Conservation (phyloP, 2,113 vertebrate genomes). For the Aramus guarauna region DNA sequence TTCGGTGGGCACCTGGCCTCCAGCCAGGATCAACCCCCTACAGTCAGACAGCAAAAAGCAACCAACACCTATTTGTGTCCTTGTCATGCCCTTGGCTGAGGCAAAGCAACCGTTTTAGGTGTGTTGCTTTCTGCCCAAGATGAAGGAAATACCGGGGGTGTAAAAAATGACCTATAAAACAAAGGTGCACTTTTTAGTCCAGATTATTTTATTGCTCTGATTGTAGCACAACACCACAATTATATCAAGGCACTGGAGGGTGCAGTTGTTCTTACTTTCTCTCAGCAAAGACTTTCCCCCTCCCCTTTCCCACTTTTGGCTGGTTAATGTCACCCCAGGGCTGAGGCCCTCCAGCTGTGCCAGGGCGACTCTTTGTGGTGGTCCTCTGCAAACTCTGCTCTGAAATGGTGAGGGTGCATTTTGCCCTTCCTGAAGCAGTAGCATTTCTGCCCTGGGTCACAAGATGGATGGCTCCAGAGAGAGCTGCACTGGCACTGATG, state of each 20-base stretch:
- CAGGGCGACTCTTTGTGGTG: not conserved
- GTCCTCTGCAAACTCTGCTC: not conserved
- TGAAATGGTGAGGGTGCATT: not conserved
- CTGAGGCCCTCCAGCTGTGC: not conserved
- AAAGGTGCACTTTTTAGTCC: not conserved
- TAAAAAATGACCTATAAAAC: not conserved
- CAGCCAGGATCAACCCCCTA: not conserved
- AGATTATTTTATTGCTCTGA: not conserved
- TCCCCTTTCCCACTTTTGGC: not conserved
- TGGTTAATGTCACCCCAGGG: fast-evolving
- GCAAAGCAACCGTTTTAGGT: not conserved
- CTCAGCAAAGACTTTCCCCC: not conserved
- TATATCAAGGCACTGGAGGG: not conserved
- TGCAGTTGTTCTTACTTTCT: not conserved
- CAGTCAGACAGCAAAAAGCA: not conserved
- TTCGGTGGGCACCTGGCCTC: not conserved
- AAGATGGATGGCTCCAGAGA: not conserved
- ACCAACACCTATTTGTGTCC: not conserved
- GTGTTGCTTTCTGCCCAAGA: not conserved
- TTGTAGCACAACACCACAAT: not conserved
- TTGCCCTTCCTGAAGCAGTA: not conserved
- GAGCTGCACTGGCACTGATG: not conserved
- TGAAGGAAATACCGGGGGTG: not conserved
- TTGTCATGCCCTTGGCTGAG: not conserved
- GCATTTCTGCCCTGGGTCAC: not conserved